Evolutionary conservation across 2,113 vertebrate species (phyloP).

Genomic region (Bujurquina vittata): DNA sequence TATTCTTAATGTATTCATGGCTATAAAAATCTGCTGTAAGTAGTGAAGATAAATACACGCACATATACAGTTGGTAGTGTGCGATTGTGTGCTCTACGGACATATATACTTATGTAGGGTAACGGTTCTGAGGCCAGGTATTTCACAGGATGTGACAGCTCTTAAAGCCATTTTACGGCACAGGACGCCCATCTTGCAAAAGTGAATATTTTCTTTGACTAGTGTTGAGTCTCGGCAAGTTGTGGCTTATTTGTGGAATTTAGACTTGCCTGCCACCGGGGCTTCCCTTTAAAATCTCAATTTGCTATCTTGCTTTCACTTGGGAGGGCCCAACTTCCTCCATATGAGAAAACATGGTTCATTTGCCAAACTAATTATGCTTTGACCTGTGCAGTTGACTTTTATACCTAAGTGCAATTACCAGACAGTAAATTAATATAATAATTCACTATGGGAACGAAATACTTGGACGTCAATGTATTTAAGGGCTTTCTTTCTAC

Average conservation of each 20-base stretch:
- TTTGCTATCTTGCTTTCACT: constrained; percentile 3
- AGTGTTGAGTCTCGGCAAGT: constrained; percentile 68
- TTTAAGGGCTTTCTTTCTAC: not conserved
- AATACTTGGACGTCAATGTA: not conserved
- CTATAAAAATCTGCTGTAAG: not conserved
- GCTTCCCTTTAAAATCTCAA: constrained; percentile 27
- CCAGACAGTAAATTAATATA: not conserved
- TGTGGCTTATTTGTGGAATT: constrained; percentile 78
- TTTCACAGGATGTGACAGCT: constrained; percentile 56
- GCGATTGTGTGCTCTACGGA: not conserved
- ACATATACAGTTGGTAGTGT: not conserved
- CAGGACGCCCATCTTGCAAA: constrained; percentile 70
- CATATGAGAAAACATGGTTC: not conserved
- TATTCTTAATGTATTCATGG: not conserved
- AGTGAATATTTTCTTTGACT: constrained; percentile 60
- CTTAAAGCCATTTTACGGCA: constrained; percentile 46
- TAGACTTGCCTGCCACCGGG: constrained; percentile 41
- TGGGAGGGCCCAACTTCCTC: constrained; percentile 16
- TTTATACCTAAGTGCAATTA: not conserved
- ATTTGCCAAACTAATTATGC: not conserved
- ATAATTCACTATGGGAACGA: not conserved
- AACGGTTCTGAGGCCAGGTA: constrained; percentile 54
- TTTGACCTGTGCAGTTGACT: not conserved
- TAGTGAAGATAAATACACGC: not conserved
- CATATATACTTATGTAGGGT: not conserved